Conservation (phyloP, 2,888 invertebrate genomes). For the Diarsia brunnea region DNA sequence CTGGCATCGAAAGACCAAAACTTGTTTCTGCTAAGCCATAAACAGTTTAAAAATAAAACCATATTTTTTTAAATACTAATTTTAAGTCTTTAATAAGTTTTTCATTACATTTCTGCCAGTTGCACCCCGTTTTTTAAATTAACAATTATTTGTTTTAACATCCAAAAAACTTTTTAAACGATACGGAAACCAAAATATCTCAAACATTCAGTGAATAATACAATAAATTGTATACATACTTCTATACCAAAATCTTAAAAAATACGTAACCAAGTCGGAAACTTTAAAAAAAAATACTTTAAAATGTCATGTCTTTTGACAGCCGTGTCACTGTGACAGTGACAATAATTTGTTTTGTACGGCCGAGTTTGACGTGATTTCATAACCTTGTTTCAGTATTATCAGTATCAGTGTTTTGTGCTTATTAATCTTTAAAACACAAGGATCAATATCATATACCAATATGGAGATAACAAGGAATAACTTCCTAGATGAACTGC, state of each 20-base stretch:
- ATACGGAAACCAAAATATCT: background rate
- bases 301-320: background rate
- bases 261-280: background rate
- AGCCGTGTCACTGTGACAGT: background rate
- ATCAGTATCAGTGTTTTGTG: background rate
- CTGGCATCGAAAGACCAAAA: too few species aligned
- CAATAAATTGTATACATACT: background rate
- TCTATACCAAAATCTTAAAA: background rate
- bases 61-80: too few species aligned
- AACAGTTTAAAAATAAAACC: too few species aligned
- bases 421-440: background rate
- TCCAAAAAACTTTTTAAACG: background rate
- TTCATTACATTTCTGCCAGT: background rate
- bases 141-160: background rate
- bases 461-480: constrained; percentile 92
- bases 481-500: constrained; percentile 91
- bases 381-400: background rate
- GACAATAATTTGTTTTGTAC: constrained; percentile 21
- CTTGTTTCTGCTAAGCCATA: too few species aligned
- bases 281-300: background rate
- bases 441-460: background rate
- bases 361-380: background rate
- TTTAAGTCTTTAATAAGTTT: background rate
- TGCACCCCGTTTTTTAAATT: background rate
- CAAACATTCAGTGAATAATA: background rate